Base-by-base conservation (phyloP, 2,888 invertebrate species). In the Autographa pulchrina region DNA sequence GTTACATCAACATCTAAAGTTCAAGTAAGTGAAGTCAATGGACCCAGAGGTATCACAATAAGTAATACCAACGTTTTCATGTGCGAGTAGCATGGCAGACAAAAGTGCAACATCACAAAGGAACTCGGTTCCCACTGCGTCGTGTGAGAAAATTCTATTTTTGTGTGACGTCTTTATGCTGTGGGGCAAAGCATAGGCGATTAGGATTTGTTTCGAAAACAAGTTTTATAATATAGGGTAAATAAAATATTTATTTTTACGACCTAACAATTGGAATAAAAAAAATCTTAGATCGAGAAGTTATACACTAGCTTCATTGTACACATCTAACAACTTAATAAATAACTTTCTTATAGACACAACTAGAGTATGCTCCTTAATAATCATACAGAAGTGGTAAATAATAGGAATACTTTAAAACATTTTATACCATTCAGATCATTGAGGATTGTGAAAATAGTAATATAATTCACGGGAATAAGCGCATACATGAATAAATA, bases 131-230 rank as follows among this genome's bases (percentile, higher is more conserved):
- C 75, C 76, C 72, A 68, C 75, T 65, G 81, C 72, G 66, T 82
- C 68, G 83, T 80, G 86, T 81, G 86, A 76, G 84, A 84, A 84
- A 86, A 88, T 86, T 86, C 86, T 86, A 89, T 90, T 90, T 89
- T 85, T 84, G 83, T 83, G 69, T 78, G 76, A 78, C 84, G 80
- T 84, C 86, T 89, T 82, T 89, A 72, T 70, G 66, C 48, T 71
- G 66, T 80, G 85, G 81, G 41, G 0, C 41, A 77, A 65, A 60
- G 9, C 4, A 67, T 7, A 35, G 16, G 59, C 7, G 56, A 60
- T 3, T 64, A 62, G 63, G 41, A 20, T 35, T 61, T 18, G 8
- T 9, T 18, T 52, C 9, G 16, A 3, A 43, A 43, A 16, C 4
- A 3, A 43, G 14, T 16, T 13, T 5, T 13, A 9, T 11, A 38